Conservation (phyloP, 2,888 invertebrate genomes). For the Epinotia brunnichana region DNA sequence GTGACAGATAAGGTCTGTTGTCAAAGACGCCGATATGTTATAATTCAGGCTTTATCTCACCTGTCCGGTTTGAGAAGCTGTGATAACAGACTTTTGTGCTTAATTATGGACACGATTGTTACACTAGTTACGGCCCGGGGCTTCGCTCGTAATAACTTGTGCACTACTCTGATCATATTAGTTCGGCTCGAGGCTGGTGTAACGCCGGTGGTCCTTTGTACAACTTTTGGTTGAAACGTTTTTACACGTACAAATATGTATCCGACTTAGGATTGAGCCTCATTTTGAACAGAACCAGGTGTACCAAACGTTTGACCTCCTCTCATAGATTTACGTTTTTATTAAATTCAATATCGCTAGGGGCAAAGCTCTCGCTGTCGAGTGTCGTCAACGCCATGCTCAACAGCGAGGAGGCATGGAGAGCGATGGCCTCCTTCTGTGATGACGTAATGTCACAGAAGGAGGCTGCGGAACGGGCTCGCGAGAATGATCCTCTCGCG, state of each 20-base stretch:
- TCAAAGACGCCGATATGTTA: conserved; percentile 38
- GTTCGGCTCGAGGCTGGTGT: neutral
- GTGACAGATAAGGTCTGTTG: conserved; percentile 23
- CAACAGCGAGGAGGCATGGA: too few species aligned
- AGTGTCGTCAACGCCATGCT: too few species aligned
- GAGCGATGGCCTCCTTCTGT: too few species aligned
- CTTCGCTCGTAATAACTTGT: conserved; percentile 10
- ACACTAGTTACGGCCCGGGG: conserved; percentile 16
- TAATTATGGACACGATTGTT: conserved; percentile 33
- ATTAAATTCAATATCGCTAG: too few species aligned
- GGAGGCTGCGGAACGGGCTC: too few species aligned
- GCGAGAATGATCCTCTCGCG: too few species aligned
- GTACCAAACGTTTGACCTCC: neutral
- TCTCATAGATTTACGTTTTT: neutral
- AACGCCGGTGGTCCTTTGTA: too few species aligned
- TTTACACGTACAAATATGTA: too few species aligned
- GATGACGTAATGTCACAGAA: too few species aligned
- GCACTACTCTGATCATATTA: neutral
- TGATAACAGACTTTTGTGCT: conserved; percentile 35
- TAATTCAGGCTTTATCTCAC: conserved; percentile 34
- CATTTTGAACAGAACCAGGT: neutral
- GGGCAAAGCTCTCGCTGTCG: too few species aligned
- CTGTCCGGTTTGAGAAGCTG: conserved; percentile 30
- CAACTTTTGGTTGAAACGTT: too few species aligned
- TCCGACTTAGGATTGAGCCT: neutral